phyloP scores from a whole-genome alignment of 2,113 vertebrate genomes.

The Oreotrochilus melanogaster region DNA sequence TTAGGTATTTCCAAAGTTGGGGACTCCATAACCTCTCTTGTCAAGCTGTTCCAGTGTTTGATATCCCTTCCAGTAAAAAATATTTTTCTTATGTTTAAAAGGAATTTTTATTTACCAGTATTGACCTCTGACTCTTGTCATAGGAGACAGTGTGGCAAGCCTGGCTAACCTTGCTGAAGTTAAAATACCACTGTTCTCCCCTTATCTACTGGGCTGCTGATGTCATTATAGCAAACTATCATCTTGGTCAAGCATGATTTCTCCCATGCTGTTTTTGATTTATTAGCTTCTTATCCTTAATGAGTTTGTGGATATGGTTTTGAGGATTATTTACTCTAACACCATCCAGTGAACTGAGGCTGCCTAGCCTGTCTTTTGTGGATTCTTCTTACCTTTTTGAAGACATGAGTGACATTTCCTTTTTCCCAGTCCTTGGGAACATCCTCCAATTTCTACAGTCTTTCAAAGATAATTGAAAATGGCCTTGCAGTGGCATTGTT shows the following conservation, averaged over 20 bases:
- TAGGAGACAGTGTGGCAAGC: not conserved
- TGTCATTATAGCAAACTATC: not conserved
- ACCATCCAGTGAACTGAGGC: not conserved
- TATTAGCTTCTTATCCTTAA: not conserved
- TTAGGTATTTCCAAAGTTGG: not conserved
- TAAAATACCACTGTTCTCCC: not conserved
- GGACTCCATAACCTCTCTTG: not conserved
- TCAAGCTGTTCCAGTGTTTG: not conserved
- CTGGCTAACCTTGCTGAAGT: not conserved
- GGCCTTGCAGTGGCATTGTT: not conserved
- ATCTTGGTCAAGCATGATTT: not conserved
- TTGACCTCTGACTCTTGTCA: not conserved
- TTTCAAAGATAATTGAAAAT: not conserved
- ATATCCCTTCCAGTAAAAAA: not conserved
- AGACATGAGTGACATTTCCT: not conserved
- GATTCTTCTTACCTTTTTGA: not conserved
- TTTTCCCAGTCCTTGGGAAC: not conserved
- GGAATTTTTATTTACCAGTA: not conserved
- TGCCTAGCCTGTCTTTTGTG: not conserved
- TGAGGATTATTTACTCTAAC: not conserved
- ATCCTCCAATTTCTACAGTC: fast-evolving
- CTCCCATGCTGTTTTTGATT: not conserved
- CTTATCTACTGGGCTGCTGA: not conserved
- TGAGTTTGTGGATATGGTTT: not conserved
- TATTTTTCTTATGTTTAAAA: not conserved